Evolutionary conservation across 2,797 vertebrate genomes (phyloP), one percentile per base, ranked within the genome.

Genomic region (Discoglossus pictus): DNA sequence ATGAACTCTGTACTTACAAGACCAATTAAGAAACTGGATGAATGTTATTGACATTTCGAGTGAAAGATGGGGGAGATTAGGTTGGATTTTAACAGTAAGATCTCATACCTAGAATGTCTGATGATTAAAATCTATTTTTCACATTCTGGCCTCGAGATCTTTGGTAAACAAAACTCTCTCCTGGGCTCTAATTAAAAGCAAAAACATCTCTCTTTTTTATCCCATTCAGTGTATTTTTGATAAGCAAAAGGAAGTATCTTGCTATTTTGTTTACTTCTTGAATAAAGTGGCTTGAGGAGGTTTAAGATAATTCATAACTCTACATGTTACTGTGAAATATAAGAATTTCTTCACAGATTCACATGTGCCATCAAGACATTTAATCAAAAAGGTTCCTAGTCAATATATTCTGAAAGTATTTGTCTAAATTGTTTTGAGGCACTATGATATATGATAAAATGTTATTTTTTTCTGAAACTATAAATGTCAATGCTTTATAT

Each of bases 121-220:
- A 47, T 27, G 58, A 48, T 40, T 55, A 48, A 56, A 39, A 53
- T 62, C 6, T 4, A 42, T 42, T 62, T 50, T 24, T 54, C 40
- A 47, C 13, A 55, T 47, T 61, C 55, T 54, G 48, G 27, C 20
- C 31, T 42, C 8, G 8, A 53, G 47, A 17, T 51, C 20, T 31
- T 54, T 27, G 34, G 58, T 54, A 61, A 61, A 54, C 65, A 67
- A 61, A 53, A 35, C 10, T 34, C 17, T 70, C 67, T 62, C 67
- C 18, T 63, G 59, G 67, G 67, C 31, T 70, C 67, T 70, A 63
- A 62, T 55, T 70, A 63, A 44, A 70, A 50, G 47, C 27, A 38
- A 40, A 67, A 51, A 40, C 38, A 59, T 31, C 34, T 2, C 9
- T 17, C 13, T 15, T 2, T 25, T 58, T 48, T 8, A 25, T 6